phyloP scores from a whole-genome alignment of 92 coral and sea anemone genomes.

The Ricordea florida region DNA sequence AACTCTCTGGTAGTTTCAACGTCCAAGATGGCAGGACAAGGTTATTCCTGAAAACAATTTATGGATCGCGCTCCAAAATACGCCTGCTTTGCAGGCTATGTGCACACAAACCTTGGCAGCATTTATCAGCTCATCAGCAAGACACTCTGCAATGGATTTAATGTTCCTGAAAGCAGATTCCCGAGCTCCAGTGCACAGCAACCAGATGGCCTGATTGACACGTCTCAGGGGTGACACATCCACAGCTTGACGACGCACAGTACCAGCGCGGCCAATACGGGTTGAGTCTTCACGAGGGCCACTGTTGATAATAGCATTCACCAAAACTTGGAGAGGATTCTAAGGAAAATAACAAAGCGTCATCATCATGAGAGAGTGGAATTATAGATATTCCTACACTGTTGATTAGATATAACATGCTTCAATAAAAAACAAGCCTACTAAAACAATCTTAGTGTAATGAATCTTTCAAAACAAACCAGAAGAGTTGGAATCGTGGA shows the following conservation, averaged over 20 bases:
- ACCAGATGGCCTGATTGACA: constrained; percentile 99
- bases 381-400: too few relatives aligned
- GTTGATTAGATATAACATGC: too few relatives aligned
- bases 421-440: background rate
- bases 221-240: constrained; percentile 99
- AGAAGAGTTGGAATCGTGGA: too few relatives aligned
- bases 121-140: constrained; percentile 99
- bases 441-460: background rate
- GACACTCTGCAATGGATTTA: constrained; percentile 98
- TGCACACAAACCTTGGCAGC: constrained; percentile 86
- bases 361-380: background rate
- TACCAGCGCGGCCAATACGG: constrained; percentile 99
- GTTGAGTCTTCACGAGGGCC: constrained; percentile 99
- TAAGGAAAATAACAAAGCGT: constrained; percentile 24
- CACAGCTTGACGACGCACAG: constrained; percentile 99
- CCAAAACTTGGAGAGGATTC: constrained; percentile 99
- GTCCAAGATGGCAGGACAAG: background rate
- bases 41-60: background rate
- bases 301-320: constrained; percentile 98
- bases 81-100: background rate
- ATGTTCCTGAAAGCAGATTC: constrained; percentile 97
- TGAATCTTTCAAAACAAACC: background rate
- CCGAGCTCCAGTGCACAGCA: constrained; percentile 97
- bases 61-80: background rate
- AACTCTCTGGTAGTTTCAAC: too few relatives aligned